Evolutionary conservation across 1,140 invertebrate genomes (phyloP).

Genomic region (Temnothorax curvispinosus): DNA sequence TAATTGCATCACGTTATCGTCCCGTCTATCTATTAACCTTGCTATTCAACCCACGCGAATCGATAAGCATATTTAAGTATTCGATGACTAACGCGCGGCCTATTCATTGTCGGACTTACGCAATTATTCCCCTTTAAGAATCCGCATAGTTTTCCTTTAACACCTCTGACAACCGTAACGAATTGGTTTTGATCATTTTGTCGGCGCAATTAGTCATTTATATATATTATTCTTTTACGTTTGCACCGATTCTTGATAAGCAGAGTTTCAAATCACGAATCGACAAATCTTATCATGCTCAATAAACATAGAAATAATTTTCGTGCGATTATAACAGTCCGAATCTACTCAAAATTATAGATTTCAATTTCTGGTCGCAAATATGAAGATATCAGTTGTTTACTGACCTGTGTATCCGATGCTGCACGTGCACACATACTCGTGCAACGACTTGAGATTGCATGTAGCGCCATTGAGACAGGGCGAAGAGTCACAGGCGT

Average conservation of each 20-base stretch:
- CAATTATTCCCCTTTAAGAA: slow-evolving; percentile 19
- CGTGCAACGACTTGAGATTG: slow-evolving; percentile 90
- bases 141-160: slow-evolving; percentile 44
- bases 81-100: slow-evolving; percentile 42
- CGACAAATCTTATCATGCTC: neutral
- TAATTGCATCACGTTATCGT: slow-evolving; percentile 62
- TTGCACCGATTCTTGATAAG: neutral
- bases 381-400: neutral
- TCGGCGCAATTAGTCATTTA: neutral
- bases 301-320: neutral
- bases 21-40: slow-evolving; percentile 62
- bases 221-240: neutral
- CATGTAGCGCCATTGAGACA: slow-evolving; percentile 95
- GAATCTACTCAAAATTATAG: neutral
- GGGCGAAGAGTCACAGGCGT: slow-evolving; percentile 95
- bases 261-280: neutral
- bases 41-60: slow-evolving; percentile 44
- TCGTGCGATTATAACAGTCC: neutral
- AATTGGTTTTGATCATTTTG: slow-evolving; percentile 10
- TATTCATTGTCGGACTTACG: slow-evolving; percentile 28
- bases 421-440: slow-evolving; percentile 94
- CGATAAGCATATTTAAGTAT: slow-evolving; percentile 52
- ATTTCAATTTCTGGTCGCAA: neutral
- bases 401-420: slow-evolving; percentile 93
- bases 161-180: slow-evolving; percentile 16